Percentiles rank a stretch among this genome's conserved stretches.
Evolutionary conservation across 1,140 invertebrate genomes (phyloP).

Genomic region (Lysiphlebus fabarum): DNA sequence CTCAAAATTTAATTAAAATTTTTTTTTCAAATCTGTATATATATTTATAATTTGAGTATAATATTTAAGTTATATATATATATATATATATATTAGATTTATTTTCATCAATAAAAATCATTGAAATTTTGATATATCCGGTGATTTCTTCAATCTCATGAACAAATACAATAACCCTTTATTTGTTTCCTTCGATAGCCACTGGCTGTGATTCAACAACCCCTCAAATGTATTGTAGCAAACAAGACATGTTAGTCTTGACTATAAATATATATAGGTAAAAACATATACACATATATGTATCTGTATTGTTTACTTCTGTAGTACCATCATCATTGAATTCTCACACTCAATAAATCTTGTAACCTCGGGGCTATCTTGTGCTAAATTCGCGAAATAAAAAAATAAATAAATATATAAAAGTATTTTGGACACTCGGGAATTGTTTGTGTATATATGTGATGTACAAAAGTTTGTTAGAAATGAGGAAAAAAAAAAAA

Average conservation of each 20-base stretch:
- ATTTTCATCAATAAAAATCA: slow-evolving; percentile 4
- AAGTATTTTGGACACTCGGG: too few species aligned
- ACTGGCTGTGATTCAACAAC: slow-evolving; percentile 54
- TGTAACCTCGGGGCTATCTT: too few species aligned
- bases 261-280: not conserved
- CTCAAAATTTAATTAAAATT: not conserved
- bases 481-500: too few species aligned
- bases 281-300: slow-evolving; percentile 1
- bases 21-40: too few species aligned
- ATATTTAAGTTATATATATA: too few species aligned
- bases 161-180: slow-evolving; percentile 58
- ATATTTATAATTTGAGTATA: too few species aligned
- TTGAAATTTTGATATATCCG: slow-evolving; percentile 12
- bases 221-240: slow-evolving; percentile 40
- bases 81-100: not conserved
- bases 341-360: too few species aligned
- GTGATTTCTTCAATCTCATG: slow-evolving; percentile 25
- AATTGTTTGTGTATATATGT: too few species aligned
- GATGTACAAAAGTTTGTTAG: too few species aligned
- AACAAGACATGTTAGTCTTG: slow-evolving; percentile 31
- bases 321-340: slow-evolving; percentile 8
- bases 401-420: too few species aligned
- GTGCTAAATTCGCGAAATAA: too few species aligned
- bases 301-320: slow-evolving; percentile 6
- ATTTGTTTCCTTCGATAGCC: slow-evolving; percentile 45